Percentiles rank a stretch among this genome's conserved stretches.
Evolutionary conservation across 92 coral and sea anemone genomes (phyloP).

Genomic region (Palythoa heliodiscus): DNA sequence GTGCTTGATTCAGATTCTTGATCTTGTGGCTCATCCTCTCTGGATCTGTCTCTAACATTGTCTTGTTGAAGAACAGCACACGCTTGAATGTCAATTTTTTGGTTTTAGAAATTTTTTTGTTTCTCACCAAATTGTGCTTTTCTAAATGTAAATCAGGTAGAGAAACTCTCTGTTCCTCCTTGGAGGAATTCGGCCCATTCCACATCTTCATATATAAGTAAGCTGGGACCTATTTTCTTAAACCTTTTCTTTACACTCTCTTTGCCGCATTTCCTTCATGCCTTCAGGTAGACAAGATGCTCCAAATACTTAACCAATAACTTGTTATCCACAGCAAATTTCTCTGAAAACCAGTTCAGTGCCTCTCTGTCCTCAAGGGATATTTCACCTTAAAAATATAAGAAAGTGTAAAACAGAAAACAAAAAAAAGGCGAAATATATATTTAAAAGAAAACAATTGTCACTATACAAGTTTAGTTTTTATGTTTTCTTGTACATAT

Average conservation of each 20-base stretch:
- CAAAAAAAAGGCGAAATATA: not conserved
- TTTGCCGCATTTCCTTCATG: not conserved
- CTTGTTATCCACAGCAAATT: not conserved
- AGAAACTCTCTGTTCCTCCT: no score
- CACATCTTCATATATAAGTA: not conserved
- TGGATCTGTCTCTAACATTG: no score
- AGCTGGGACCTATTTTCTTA: not conserved
- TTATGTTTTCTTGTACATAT: not conserved
- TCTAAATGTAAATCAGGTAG: not conserved
- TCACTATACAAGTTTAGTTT: not conserved
- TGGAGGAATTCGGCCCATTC: not conserved
- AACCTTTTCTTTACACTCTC: not conserved
- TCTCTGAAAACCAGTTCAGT: conserved; percentile 8
- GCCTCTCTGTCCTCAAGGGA: not conserved
- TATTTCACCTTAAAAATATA: not conserved
- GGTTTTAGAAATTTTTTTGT: not conserved
- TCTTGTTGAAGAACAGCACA: no score
- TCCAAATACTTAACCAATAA: not conserved
- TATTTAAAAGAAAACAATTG: not conserved
- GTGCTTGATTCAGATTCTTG: no score
- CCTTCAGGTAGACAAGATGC: not conserved
- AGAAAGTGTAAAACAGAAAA: not conserved
- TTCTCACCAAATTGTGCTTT: not conserved
- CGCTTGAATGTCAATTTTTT: not conserved
- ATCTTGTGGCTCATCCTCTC: no score